A percentile compares a stretch with the other conserved stretches of the same genome.
Evolutionary conservation across 2,888 invertebrate genomes (phyloP).

Genomic region (Erannis defoliaria): DNA sequence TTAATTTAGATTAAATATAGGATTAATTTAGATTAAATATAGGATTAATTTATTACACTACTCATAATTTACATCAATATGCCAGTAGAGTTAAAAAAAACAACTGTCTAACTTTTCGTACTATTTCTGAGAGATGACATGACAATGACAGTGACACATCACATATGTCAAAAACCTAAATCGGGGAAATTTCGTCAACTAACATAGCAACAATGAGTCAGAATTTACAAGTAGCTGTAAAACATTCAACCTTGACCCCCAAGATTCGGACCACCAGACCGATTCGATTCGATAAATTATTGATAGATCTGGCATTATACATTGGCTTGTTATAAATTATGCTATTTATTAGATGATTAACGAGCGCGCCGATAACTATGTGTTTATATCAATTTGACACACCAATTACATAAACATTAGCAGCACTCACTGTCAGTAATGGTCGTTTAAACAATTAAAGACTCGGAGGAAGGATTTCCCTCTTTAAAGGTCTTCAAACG

Average conservation of each 20-base stretch:
- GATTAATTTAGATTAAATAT: too few relatives aligned
- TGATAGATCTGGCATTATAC: constrained; percentile 36
- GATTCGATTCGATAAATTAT: constrained; percentile 34
- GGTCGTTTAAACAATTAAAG: background rate
- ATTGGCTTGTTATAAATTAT: constrained; percentile 30
- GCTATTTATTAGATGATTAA: constrained; percentile 22
- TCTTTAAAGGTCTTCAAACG: background rate
- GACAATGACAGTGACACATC: too few relatives aligned
- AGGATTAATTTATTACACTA: too few relatives aligned
- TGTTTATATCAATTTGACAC: constrained; percentile 32
- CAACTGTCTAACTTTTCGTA: too few relatives aligned
- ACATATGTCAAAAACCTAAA: background rate
- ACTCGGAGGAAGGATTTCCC: too few relatives aligned
- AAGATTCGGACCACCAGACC: constrained; percentile 23
- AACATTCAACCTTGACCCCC: constrained; percentile 27
- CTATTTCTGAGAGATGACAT: too few relatives aligned
- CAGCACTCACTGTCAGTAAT: background rate
- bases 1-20: too few relatives aligned
- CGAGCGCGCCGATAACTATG: constrained; percentile 20
- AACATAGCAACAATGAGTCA: constrained; percentile 27
- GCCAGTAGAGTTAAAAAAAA: too few relatives aligned
- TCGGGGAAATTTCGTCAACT: background rate
- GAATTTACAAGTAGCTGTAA: constrained; percentile 22
- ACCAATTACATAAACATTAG: constrained; percentile 18
- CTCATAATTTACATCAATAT: too few relatives aligned